phyloP scores from a whole-genome alignment of 2,888 invertebrate species.

The Ceratothoa steindachneri region DNA sequence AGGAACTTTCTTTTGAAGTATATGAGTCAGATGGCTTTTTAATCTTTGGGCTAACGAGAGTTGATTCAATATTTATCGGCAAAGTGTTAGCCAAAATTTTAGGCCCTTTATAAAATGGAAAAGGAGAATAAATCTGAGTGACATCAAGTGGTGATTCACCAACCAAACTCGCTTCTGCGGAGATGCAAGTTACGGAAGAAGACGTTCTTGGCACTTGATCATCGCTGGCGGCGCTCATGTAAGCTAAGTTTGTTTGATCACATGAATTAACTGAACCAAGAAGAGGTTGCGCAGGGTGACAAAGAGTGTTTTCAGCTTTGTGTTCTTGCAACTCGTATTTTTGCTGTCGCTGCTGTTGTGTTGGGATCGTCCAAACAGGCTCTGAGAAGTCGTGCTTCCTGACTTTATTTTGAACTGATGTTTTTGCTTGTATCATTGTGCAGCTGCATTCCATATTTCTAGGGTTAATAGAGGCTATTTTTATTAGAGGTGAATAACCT shows the following conservation, averaged over 20 bases:
- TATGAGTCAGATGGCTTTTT: background rate
- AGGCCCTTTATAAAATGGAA: background rate
- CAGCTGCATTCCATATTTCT: background rate
- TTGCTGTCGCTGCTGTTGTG: background rate
- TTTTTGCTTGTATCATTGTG: background rate
- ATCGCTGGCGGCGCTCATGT: too few relatives aligned
- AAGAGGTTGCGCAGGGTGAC: too few relatives aligned
- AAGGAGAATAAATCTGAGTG: background rate
- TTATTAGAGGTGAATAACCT: background rate
- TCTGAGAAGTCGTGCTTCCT: too few relatives aligned
- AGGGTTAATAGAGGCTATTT: background rate
- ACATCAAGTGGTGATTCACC: background rate
- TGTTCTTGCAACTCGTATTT: too few relatives aligned
- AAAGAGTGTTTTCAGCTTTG: too few relatives aligned
- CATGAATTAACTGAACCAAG: too few relatives aligned
- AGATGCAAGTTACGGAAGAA: background rate
- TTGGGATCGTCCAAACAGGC: background rate
- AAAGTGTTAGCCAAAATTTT: background rate
- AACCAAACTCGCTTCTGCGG: background rate
- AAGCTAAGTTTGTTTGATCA: too few relatives aligned
- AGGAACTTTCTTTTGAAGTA: background rate
- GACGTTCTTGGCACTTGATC: too few relatives aligned
- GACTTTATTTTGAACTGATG: background rate
- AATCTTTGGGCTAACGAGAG: background rate
- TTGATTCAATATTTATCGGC: background rate